Evolutionary conservation across 2,888 invertebrate species (phyloP), one percentile per base, ranked within the genome.

Genomic region (Agrotis exclamationis): DNA sequence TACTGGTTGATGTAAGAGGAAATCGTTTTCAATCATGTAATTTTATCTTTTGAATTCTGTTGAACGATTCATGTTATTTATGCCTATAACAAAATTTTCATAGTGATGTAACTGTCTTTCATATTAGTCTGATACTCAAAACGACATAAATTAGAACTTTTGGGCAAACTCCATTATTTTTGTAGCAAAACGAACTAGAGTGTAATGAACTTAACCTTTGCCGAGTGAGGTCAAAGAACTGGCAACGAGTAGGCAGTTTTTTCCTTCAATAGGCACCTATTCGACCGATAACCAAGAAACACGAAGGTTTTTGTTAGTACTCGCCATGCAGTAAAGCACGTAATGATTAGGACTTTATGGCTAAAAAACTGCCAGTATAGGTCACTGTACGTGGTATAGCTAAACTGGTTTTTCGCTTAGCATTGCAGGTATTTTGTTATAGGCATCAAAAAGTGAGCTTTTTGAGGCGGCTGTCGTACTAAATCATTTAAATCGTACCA

Each of bases 191-290:
- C 20, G 39, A 54, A 39, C 79, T 76, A 50, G 22, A 24, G 77
- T 50, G n/a, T 20, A 71, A 47, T 79, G 50, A 79, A 79, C 47
- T 79, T 79, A n/a, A 59, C 28, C 62, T 79, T 79, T 72, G 45
- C 74, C 28, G 6, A 24, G 54, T 51, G 39, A 62, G 75, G 63
- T 50, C 39, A 63, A 74, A 63, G 22, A 57, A 57, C 75, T 7
- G 24, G 39, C 2, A 54, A 56, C 33, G 11, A 44, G 22, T 44
- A 28, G 33, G 50, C 48, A 22, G n/a, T 20, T 33, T 45, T 78
- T 50, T 48, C 13, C 47, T 50, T 47, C 13, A 51, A 72, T 44
- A n/a, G n/a, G n/a, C n/a, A n/a, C n/a, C n/a, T n/a, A 44, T 14
- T 45, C 24, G 11, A 39, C 24, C 63, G 20, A 74, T 74, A 74